Conservation (phyloP, 2,113 vertebrate genomes). For the Myanophis thanlyinensis region DNA sequence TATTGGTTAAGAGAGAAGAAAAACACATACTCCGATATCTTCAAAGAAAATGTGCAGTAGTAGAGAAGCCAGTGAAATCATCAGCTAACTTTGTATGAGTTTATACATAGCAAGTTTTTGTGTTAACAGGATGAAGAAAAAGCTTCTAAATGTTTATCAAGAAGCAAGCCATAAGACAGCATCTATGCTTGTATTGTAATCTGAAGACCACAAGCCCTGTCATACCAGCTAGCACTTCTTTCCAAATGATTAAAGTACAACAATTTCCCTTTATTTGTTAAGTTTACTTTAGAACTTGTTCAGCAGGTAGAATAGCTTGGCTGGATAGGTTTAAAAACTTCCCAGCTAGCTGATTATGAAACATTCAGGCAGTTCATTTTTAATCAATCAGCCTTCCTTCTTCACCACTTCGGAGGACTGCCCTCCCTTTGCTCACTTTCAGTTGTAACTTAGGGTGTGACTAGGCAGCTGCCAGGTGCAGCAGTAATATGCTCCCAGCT, state of each 20-base stretch:
- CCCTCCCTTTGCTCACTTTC: not conserved
- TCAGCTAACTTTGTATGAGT: not conserved
- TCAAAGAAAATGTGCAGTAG: not conserved
- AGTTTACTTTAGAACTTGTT: not conserved
- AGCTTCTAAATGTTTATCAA: not conserved
- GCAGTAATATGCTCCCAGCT: fast-evolving
- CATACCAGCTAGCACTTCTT: not conserved
- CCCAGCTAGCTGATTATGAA: not conserved
- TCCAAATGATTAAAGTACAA: not conserved
- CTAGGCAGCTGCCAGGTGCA: not conserved
- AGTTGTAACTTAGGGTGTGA: too few species aligned
- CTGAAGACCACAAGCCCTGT: not conserved
- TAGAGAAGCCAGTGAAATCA: not conserved
- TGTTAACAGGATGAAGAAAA: not conserved
- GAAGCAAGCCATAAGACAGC: not conserved
- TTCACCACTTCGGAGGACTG: too few species aligned
- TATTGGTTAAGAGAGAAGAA: not conserved
- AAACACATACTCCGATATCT: not conserved
- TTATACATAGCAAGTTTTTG: not conserved
- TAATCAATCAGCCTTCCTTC: not conserved
- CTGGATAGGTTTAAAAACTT: not conserved
- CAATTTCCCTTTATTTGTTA: not conserved
- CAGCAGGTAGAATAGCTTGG: not conserved
- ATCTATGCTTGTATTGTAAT: not conserved
- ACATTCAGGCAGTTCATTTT: not conserved